Base-by-base conservation (phyloP, 2,888 invertebrate species). In the Sthenelais limicola region DNA sequence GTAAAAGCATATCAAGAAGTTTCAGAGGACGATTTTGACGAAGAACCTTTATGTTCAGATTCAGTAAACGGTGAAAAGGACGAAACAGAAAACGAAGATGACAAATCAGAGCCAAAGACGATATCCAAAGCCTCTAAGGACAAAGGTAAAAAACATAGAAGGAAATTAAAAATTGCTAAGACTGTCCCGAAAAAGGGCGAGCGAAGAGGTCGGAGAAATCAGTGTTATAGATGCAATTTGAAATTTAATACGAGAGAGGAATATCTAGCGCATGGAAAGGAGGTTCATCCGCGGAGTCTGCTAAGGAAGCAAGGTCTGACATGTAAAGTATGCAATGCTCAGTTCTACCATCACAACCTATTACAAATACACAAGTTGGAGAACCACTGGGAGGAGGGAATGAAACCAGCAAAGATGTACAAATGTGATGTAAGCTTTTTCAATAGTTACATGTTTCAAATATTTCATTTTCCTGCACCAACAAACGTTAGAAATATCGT, bases 351-450 rank as follows among this genome's bases (percentile, higher is more conserved):
- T 24, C 18, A 33, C 2, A 56, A 56, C 56, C 32, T 56, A 33
- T 33, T 56, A 18, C 56, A 56, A 33, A 32, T 56, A 1, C 56
- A 56, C 32, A 56, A 56, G 32, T 33, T 56, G 56, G 56, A 56
- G 56, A 32, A 56, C 3, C 56, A 56, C 56, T 56, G 56, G 56
- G 30, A 56, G 56, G 56, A 56, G 30, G 56, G 56, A 12, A 56
- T 56, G 56, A 56, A 56, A 21, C 56, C 33, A 4, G 56, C 56
- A 32, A 56, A 56, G 56, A 5, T 33, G 56, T 56, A 56, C 18
- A 3, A n/a, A 15, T 56, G 56, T 15, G 21, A 32, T 3, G 56
- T 56, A 15, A 56, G 56, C 4, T 18, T 43, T 43, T 12, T 43
- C 15, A 12, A 9, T 43, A 43, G 15, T 43, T 43, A 9, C 15